Percentiles rank a stretch among this genome's conserved stretches.
Conservation (phyloP, 1,140 invertebrate species). For the Platorchestia sp. region DNA sequence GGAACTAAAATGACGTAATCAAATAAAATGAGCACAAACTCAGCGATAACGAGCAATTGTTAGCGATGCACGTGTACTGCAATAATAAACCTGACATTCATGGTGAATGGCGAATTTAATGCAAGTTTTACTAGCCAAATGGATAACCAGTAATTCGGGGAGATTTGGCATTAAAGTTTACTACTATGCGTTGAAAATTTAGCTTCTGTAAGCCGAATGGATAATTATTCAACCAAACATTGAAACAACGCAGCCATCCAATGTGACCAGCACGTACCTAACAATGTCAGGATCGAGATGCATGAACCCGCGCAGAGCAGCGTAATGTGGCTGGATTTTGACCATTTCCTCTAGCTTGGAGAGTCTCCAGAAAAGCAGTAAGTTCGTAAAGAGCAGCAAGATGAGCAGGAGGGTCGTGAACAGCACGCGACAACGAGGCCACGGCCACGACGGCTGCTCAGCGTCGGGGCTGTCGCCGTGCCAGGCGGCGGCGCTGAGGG, state of each 20-base stretch:
- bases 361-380: conserved; percentile 43
- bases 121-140: too few relatives aligned
- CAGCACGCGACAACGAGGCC: background rate
- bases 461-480: background rate
- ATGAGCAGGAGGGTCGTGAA: background rate
- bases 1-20: too few relatives aligned
- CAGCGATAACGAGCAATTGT: too few relatives aligned
- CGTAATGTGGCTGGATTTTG: conserved; percentile 13
- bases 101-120: too few relatives aligned
- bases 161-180: too few relatives aligned
- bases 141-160: too few relatives aligned
- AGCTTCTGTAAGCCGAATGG: background rate
- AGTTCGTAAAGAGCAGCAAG: background rate
- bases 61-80: too few relatives aligned
- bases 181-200: too few relatives aligned
- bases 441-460: background rate
- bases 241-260: too few relatives aligned
- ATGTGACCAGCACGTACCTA: background rate
- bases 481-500: background rate
- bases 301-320: background rate
- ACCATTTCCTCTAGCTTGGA: conserved; percentile 19
- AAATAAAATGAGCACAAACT: too few relatives aligned
- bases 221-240: background rate
- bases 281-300: conserved; percentile 24
- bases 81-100: too few relatives aligned